Conservation (phyloP, 2,113 vertebrate species). For the Sula dactylatra region DNA sequence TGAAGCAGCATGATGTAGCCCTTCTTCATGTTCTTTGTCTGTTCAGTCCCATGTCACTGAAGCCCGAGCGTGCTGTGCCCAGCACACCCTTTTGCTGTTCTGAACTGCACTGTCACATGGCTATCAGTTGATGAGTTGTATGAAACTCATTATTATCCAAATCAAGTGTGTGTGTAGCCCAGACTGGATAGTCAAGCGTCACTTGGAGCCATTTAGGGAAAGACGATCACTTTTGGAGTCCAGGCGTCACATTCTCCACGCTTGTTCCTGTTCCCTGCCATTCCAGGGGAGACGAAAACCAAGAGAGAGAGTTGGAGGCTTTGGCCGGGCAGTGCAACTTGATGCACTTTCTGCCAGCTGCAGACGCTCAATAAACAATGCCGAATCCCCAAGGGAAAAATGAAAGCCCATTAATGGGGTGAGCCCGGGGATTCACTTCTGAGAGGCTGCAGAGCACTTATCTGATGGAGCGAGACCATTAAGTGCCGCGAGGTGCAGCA, state of each 20-base stretch:
- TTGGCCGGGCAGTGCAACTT: background rate
- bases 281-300: background rate
- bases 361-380: constrained; percentile 55
- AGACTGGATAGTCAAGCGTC: background rate
- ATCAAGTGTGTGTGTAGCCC: background rate
- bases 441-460: constrained; percentile 76
- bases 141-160: background rate
- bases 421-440: constrained; percentile 61
- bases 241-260: background rate
- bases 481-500: constrained; percentile 56
- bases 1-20: background rate
- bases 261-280: background rate
- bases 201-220: background rate
- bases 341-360: constrained; percentile 39
- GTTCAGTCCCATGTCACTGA: background rate
- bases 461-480: constrained; percentile 65
- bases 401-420: constrained; percentile 73
- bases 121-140: background rate
- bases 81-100: background rate
- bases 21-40: background rate
- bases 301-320: background rate
- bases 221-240: background rate
- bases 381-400: constrained; percentile 73
- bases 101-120: background rate
- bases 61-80: background rate